A percentile compares a stretch with the other conserved stretches of the same genome.
phyloP scores from a whole-genome alignment of 2,888 invertebrate species.

The Drosophila macrothrix region DNA sequence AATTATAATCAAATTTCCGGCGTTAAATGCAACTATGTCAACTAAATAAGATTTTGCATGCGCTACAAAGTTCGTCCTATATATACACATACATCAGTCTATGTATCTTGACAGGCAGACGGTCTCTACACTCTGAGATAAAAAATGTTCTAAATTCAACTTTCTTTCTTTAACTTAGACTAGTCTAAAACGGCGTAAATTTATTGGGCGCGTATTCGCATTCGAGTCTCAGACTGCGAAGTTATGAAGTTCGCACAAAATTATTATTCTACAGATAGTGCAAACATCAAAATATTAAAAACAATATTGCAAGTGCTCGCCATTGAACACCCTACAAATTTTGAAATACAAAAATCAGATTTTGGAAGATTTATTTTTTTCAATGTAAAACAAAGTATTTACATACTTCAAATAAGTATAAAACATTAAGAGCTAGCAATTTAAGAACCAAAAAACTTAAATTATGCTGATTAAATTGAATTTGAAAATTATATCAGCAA shows the following conservation, averaged over 20 bases:
- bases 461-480: not conserved
- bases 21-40: slow-evolving; percentile 72
- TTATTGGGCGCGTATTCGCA: not conserved
- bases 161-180: not conserved
- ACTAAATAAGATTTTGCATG: slow-evolving; percentile 69
- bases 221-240: not conserved
- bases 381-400: not conserved
- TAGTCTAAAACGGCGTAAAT: not conserved
- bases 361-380: not conserved
- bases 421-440: not conserved
- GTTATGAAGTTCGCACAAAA: not conserved
- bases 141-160: not conserved
- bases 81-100: slow-evolving; percentile 12
- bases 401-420: not conserved
- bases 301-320: too few relatives aligned
- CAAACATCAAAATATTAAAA: not conserved
- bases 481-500: not conserved
- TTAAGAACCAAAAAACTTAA: not conserved
- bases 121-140: not conserved
- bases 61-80: slow-evolving; percentile 18
- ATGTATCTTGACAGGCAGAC: not conserved
- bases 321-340: not conserved
- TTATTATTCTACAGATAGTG: not conserved
- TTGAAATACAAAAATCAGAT: not conserved
- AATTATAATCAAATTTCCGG: slow-evolving; percentile 75